These are phyloP conservation scores for Brachypterus glaber DNA, from an alignment of 2,888 invertebrate species.

Conservation along the genomic window DNA sequence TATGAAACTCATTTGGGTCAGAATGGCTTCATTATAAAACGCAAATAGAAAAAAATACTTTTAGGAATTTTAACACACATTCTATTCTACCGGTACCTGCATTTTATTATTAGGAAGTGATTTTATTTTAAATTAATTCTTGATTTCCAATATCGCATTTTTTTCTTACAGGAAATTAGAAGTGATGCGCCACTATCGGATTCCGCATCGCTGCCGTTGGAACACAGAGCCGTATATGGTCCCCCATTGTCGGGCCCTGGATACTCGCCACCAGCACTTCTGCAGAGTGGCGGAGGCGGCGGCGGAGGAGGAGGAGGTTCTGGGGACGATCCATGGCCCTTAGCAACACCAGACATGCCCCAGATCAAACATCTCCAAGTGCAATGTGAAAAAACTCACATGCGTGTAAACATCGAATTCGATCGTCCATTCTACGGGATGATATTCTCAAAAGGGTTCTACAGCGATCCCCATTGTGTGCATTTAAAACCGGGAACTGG, in stretches of 20 bases:
- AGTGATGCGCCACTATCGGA: constrained; percentile 71
- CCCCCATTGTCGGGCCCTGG: constrained; percentile 49
- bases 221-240: constrained; percentile 70
- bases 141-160: constrained; percentile 16
- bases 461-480: constrained; percentile 84
- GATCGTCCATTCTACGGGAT: constrained; percentile 92
- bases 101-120: no score
- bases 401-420: constrained; percentile 92
- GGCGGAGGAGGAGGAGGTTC: constrained; percentile 39
- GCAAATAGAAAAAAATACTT: no score
- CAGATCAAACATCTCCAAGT: constrained; percentile 90
- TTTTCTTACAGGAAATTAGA: constrained; percentile 56
- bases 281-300: constrained; percentile 37
- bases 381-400: constrained; percentile 91
- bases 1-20: no score
- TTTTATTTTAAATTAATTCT: constrained; percentile 6
- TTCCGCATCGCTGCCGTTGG: constrained; percentile 70
- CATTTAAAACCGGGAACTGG: constrained; percentile 87
- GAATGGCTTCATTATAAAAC: no score
- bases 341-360: constrained; percentile 81
- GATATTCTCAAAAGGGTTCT: constrained; percentile 92
- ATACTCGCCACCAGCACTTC: constrained; percentile 35
- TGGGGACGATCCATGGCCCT: constrained; percentile 76
- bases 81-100: constrained; percentile 14
- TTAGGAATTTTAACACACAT: constrained; percentile 8